Conservation (phyloP, 2,888 invertebrate species). For the Octonoba sinensis region DNA sequence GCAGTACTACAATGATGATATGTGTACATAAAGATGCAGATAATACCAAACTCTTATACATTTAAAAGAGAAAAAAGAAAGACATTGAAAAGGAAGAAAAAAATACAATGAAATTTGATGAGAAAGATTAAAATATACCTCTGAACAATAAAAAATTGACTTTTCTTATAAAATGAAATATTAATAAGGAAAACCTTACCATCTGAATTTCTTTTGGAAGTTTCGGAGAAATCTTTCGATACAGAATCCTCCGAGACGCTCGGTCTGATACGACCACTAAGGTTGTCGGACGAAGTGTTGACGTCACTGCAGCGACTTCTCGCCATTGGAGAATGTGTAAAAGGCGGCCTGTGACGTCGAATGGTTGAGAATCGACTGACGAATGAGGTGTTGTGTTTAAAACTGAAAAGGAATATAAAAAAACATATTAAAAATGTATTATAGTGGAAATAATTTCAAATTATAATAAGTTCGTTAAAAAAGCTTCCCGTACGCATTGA, state of each 20-base stretch:
- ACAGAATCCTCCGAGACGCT: constrained; percentile 87
- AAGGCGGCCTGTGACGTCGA: constrained; percentile 74
- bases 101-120: no score
- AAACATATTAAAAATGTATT: neutral
- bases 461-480: no score
- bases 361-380: constrained; percentile 91
- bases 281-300: constrained; percentile 66
- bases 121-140: no score
- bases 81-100: no score
- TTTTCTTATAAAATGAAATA: no score
- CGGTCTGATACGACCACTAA: constrained; percentile 72
- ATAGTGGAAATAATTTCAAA: no score
- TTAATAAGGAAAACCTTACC: constrained; percentile 75
- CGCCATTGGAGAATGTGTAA: constrained; percentile 78
- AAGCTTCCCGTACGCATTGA: no score
- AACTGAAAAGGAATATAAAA: constrained; percentile 74
- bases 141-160: no score
- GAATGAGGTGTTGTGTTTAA: constrained; percentile 94
- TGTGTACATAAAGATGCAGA: no score
- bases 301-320: constrained; percentile 70
- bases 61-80: no score
- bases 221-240: constrained; percentile 76
- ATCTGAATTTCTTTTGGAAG: constrained; percentile 86
- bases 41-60: no score
- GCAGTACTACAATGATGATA: no score